Base-by-base conservation (phyloP, 2,113 vertebrate genomes). In the Helogale parvula region DNA sequence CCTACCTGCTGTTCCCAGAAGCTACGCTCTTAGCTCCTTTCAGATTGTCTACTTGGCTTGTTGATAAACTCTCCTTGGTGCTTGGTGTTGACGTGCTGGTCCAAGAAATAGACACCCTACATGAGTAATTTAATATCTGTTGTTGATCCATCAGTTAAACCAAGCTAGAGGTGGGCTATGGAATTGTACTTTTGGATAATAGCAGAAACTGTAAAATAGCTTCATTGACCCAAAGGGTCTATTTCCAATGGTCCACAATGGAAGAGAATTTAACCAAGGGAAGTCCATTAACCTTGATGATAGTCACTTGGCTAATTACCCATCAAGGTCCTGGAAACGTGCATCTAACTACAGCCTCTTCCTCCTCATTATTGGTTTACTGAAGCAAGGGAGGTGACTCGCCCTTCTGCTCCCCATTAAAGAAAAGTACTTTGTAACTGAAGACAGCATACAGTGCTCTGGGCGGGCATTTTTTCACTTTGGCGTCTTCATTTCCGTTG, bases 1-100 rank as follows among this genome's bases (percentile, higher is more conserved):
- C 81, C 81, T 98, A 76, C 97, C 96, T 98, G 95, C 98, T 98
- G 95, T 68, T 97, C 54, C 86, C n/a, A 31, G 93, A 98, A 96
- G 85, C 93, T 86, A 90, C 0, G 2, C 88, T 74, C 90, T 97
- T 88, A 38, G 27, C 47, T 80, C 92, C 90, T 97, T 91, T 72
- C 5, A 97, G 52, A 72, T 23, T 97, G 5, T 97, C 96, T 97
- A 3, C 88, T 98, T 96, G 97, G 31, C 77, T 89, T 79, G 27
- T n/a, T 95, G 88, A 89, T 92, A 91, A 83, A 83, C 16, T 95
- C 21, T 88, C 14, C 12, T 95, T 89, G 5, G 0, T 45, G 84
- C 94, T 94, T 88, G 38, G 14, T 93, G 94, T 82, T 65, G 83
- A 68, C 47, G 68, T 0, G 0, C 41, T 47, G 81, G 68, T 60